Conservation (phyloP, 2,113 vertebrate genomes). For the Malurus alboscapulatus region DNA sequence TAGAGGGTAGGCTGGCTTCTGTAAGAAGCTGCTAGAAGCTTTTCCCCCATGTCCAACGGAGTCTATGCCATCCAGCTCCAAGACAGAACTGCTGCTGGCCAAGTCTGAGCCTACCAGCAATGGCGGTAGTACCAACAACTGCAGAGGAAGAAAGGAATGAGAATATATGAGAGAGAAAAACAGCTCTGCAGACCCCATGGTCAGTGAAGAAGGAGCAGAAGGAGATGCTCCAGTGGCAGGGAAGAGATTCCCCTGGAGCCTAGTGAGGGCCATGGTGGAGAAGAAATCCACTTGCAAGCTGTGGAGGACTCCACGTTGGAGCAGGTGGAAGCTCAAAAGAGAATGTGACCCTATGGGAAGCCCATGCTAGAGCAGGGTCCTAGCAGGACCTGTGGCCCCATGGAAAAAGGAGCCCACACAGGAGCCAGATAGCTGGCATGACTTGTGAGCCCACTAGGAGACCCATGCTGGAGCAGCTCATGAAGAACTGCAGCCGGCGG, state of each 20-base stretch:
- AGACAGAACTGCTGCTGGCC: not conserved
- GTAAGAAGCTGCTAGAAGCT: not conserved
- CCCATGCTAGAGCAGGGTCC: not conserved
- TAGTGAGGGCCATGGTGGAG: not conserved
- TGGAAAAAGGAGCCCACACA: not conserved
- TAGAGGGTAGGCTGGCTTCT: not conserved
- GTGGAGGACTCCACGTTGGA: not conserved
- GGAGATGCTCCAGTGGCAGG: not conserved
- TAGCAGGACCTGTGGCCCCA: not conserved
- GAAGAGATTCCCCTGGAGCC: not conserved
- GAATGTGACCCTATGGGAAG: not conserved
- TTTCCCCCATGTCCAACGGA: not conserved
- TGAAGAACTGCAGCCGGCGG: not conserved
- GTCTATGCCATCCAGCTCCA: not conserved
- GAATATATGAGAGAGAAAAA: not conserved
- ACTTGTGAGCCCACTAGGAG: not conserved
- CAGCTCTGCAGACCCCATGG: not conserved
- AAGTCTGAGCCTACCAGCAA: not conserved
- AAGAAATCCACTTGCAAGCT: not conserved
- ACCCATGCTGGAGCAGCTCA: not conserved
- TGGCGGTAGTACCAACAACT: fast-evolving
- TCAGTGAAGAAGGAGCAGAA: fast-evolving
- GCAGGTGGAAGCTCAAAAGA: not conserved
- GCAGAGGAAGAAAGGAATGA: not conserved
- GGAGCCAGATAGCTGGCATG: not conserved